phyloP scores from a whole-genome alignment of 2,113 vertebrate species.

The Prionailurus viverrinus region DNA sequence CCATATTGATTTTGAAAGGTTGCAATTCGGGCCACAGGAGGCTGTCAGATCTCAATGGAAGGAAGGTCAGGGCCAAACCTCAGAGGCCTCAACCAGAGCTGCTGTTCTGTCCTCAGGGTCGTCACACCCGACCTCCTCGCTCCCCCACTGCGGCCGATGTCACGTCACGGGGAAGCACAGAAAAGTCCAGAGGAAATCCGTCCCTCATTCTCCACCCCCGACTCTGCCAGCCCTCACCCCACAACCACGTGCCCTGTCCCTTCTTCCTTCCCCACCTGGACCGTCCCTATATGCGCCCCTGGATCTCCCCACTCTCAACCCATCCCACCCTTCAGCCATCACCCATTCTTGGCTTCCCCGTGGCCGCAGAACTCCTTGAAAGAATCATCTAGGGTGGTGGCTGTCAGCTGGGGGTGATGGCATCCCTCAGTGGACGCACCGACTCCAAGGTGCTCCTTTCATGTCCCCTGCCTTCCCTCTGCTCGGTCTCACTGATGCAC shows the following conservation, averaged over 20 bases:
- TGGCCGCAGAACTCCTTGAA: neutral
- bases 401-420: neutral
- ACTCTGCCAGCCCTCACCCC: no score
- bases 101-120: neutral
- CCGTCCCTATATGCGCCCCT: accelerated
- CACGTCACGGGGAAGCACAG: neutral
- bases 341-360: neutral
- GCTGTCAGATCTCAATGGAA: neutral
- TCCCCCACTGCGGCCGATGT: neutral
- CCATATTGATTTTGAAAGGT: neutral
- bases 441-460: neutral
- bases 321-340: neutral
- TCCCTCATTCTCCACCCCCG: neutral
- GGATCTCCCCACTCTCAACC: neutral
- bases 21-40: neutral
- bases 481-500: accelerated
- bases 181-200: neutral
- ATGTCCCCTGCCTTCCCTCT: neutral
- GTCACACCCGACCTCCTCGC: no score
- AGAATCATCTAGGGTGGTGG: neutral
- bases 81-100: no score
- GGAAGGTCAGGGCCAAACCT: neutral
- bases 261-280: neutral
- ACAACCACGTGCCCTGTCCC: neutral
- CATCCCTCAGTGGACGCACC: neutral